Evolutionary conservation across 2,113 vertebrate species (phyloP), one percentile per base, ranked within the genome.

Genomic region (Alouatta palliata): DNA sequence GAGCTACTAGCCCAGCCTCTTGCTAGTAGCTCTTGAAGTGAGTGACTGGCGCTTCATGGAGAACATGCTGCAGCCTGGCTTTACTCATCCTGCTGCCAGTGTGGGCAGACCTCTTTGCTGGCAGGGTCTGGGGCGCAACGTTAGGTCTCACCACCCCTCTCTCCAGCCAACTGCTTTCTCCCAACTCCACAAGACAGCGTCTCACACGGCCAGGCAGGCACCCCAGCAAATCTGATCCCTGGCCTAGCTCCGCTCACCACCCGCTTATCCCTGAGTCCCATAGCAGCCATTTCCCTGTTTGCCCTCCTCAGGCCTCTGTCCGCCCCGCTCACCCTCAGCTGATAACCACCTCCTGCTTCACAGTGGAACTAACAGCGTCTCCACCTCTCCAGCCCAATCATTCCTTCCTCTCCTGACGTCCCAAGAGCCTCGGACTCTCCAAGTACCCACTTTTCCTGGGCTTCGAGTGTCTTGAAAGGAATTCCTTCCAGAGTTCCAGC

Each of bases 241-340:
- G 40, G 4, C 21, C 6, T 14, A 68, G 17, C 47, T 87, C 21
- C 37, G 3, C 64, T 64, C 6, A 4, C 35, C 4, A 37, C 19
- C 0, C 2, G 19, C 35, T 11, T 76, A 19, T 84, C 61, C 16
- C 5, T 1, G 0, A 32, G 20, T 40, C 49, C 64, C 23, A 21
- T 10, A 35, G 23, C 32, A 49, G 14, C 79, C 21, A 0, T 32
- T 77, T n/a, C 45, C 13, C 35, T 23, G 23, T 47, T 54, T 43
- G 45, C 73, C 47, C 35, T 30, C 4, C 32, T 85, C 56, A 9
- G 54, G 14, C 58, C 58, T 14, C 21, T 1, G 10, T 32, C 68
- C 6, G 1, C 8, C 16, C 10, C 13, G 47, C 30, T 54, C 43
- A 10, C 3, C 61, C 45, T 25, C 10, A 3, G n/a, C 37, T 27